Conservation (phyloP, 2,888 invertebrate species). For the Drosophila mimica region DNA sequence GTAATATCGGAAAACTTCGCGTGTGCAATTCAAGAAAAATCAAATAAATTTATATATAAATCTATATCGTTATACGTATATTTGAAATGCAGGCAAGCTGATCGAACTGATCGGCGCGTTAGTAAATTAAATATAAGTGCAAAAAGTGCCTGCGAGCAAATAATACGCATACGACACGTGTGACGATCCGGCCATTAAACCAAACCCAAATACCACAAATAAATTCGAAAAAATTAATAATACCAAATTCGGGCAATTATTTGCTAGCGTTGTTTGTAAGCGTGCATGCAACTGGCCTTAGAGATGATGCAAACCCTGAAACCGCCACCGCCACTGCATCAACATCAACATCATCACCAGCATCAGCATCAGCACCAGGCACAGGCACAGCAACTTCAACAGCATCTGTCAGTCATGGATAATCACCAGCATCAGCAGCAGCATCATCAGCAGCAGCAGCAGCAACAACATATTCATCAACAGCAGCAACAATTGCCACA, state of each 20-base stretch:
- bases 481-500: slow-evolving; percentile 73
- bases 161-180: slow-evolving; percentile 36
- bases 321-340: slow-evolving; percentile 80
- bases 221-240: not conserved
- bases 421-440: slow-evolving; percentile 63
- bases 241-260: slow-evolving; percentile 21
- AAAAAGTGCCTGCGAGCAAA: slow-evolving; percentile 30
- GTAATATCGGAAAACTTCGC: slow-evolving; percentile 11
- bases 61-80: not conserved
- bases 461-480: slow-evolving; percentile 68
- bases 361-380: slow-evolving; percentile 55
- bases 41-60: not conserved
- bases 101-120: slow-evolving; percentile 8
- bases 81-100: slow-evolving; percentile 14
- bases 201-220: slow-evolving; percentile 5
- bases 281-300: slow-evolving; percentile 74
- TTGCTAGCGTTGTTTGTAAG: slow-evolving; percentile 20
- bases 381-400: slow-evolving; percentile 57
- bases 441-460: slow-evolving; percentile 42
- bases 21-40: slow-evolving; percentile 22
- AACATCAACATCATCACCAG: slow-evolving; percentile 69
- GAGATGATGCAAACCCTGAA: slow-evolving; percentile 84
- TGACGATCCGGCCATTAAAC: slow-evolving; percentile 14
- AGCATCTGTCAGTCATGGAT: slow-evolving; percentile 78
- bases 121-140: slow-evolving; percentile 23